Evolutionary conservation across 2,797 vertebrate species (phyloP), one percentile per base, ranked within the genome.

Genomic region (Bradypodion ventrale): DNA sequence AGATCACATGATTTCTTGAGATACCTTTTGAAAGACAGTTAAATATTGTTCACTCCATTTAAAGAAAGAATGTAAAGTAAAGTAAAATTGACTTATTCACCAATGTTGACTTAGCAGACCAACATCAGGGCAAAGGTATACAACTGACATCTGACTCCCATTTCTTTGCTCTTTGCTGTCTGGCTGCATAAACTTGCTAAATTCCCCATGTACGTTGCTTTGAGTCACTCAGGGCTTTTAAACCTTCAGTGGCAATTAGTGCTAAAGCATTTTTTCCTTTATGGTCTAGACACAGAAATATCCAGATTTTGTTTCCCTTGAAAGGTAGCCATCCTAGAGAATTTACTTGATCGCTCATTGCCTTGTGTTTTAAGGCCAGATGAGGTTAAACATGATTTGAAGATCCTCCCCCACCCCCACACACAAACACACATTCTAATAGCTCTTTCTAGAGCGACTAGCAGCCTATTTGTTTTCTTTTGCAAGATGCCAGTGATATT

Each of bases 251-350:
- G 94, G 95, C 96, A 96, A 96, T 95, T 96, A 96, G 93, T 90
- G 92, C 91, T 87, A 93, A 95, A 94, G 86, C 92, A 95, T 96
- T 96, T 94, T 96, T 96, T 94, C 92, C 93, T 94, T 94, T 96
- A 95, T 95, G 96, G 96, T 97, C 96, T 97, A 97, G 96, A 97
- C 96, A 95, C 90, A 95, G 95, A 97, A 96, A 95, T 94, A 96
- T 96, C 94, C 94, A 96, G 94, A 96, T 95, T 95, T 89, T 96
- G 95, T 97, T 97, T 96, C 94, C 94, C 91, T 96, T 97, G 96
- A 97, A 96, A 96, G 89, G 91, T 92, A 94, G 95, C 96, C 96
- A 94, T 95, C 90, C 94, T 94, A 91, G 93, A 94, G 93, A 95
- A 93, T 86, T 87, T 91, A 95, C 87, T 95, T 19, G 66, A 94